A percentile compares a stretch with the other conserved stretches of the same genome.
phyloP scores from a whole-genome alignment of 1,140 invertebrate genomes.

The Caenorhabditis briggsae region DNA sequence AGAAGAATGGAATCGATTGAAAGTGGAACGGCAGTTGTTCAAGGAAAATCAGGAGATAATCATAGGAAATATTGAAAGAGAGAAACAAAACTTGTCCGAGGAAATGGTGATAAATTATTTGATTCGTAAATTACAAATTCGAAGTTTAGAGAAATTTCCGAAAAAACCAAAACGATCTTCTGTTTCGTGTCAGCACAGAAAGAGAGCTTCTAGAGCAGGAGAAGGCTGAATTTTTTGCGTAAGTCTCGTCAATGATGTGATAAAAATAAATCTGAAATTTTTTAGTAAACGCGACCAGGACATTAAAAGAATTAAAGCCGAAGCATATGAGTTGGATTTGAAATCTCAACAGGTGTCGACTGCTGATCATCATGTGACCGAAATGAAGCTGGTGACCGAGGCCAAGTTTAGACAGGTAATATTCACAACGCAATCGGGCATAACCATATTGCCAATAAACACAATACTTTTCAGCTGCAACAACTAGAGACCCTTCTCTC shows the following conservation, averaged over 20 bases:
- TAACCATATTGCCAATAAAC: not conserved
- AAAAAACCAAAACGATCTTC: constrained; percentile 50
- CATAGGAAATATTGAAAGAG: constrained; percentile 41
- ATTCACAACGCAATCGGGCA: not conserved
- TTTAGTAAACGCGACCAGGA: constrained; percentile 48
- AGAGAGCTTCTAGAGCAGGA: constrained; percentile 53
- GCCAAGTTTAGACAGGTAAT: constrained; percentile 55
- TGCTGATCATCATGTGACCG: constrained; percentile 53
- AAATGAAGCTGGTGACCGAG: constrained; percentile 56
- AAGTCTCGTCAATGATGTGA: not conserved
- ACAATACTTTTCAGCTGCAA: constrained; percentile 49
- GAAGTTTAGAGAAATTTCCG: constrained; percentile 31
- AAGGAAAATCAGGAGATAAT: constrained; percentile 56
- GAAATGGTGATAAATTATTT: constrained; percentile 1
- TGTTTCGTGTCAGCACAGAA: constrained; percentile 54
- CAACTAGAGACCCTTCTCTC: constrained; percentile 52
- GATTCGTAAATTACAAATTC: not conserved
- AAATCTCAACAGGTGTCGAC: constrained; percentile 36
- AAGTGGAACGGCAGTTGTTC: constrained; percentile 56
- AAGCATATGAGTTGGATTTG: constrained; percentile 48
- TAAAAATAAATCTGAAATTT: not conserved
- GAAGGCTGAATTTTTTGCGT: constrained; percentile 53
- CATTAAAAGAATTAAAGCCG: constrained; percentile 53
- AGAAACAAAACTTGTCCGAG: constrained; percentile 25
- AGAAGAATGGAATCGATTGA: constrained; percentile 60